phyloP scores from a whole-genome alignment of 2,113 vertebrate species.

The Bos javanicus region DNA sequence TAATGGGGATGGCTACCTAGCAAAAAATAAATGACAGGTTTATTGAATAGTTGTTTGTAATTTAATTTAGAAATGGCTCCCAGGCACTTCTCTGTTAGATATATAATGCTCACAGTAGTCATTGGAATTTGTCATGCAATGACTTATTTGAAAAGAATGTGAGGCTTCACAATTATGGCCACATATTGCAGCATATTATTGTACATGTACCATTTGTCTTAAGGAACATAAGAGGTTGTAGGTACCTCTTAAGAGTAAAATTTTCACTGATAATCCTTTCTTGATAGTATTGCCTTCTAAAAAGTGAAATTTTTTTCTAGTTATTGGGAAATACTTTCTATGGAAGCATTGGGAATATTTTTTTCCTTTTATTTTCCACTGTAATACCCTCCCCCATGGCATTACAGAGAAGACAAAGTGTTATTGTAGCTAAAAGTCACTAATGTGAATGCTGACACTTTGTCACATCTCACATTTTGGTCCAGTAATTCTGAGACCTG shows the following conservation, averaged over 20 bases:
- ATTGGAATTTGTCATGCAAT: background rate
- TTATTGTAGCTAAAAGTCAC: background rate
- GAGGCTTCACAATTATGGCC: background rate
- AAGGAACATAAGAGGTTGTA: background rate
- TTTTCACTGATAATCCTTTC: background rate
- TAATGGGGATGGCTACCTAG: background rate
- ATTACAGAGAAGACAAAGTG: background rate
- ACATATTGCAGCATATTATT: background rate
- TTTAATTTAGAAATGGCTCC: background rate
- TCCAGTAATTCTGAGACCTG: background rate
- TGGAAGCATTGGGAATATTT: background rate
- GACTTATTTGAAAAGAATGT: background rate
- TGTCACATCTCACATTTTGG: background rate
- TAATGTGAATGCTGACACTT: background rate
- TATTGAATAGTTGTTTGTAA: background rate
- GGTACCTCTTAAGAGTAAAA: background rate
- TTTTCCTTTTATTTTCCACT: background rate
- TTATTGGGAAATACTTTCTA: background rate
- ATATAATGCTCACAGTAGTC: background rate
- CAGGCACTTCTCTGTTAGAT: background rate
- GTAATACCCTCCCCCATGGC: background rate
- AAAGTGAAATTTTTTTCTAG: background rate
- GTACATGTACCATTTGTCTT: background rate
- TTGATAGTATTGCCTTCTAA: background rate
- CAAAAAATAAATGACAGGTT: background rate